A percentile compares a stretch with the other conserved stretches of the same genome.
Evolutionary conservation across 2,888 invertebrate genomes (phyloP).

Genomic region (Xestia rhomboidea): DNA sequence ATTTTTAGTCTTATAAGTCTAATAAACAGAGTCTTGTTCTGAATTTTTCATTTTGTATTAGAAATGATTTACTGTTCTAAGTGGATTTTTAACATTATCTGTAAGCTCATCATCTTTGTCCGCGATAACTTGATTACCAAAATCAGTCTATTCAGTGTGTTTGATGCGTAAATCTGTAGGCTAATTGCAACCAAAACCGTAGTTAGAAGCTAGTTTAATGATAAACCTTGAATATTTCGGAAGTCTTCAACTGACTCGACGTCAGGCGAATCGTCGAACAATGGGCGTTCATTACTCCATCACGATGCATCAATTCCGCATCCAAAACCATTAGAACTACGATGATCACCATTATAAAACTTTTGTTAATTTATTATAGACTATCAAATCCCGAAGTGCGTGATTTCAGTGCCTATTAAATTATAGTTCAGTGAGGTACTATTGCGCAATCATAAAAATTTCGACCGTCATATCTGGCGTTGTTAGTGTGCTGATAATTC

Average conservation of each 20-base stretch:
- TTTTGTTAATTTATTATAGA: slow-evolving; percentile 52
- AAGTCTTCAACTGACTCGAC: slow-evolving; percentile 83
- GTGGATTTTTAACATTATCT: not conserved
- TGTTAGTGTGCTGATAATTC: not conserved
- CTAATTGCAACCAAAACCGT: slow-evolving; percentile 12
- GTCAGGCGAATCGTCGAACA: slow-evolving; percentile 79
- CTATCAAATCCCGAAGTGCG: slow-evolving; percentile 48
- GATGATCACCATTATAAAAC: slow-evolving; percentile 72
- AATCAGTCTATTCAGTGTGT: not conserved
- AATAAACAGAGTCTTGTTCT: slow-evolving; percentile 17
- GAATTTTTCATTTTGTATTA: slow-evolving; percentile 33
- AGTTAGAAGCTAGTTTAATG: slow-evolving; percentile 63
- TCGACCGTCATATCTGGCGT: not conserved
- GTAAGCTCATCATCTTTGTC: slow-evolving; percentile 11
- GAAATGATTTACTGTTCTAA: slow-evolving; percentile 9
- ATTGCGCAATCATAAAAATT: not conserved
- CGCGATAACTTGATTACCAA: not conserved
- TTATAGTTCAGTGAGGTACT: not conserved
- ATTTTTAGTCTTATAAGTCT: slow-evolving; percentile 32
- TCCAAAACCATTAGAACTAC: slow-evolving; percentile 81
- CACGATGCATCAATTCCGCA: slow-evolving; percentile 86
- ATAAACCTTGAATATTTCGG: slow-evolving; percentile 86
- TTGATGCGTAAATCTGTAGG: not conserved
- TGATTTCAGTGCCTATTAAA: slow-evolving; percentile 49
- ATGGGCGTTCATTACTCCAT: slow-evolving; percentile 85